These are phyloP conservation scores for Noctua pronuba DNA, from an alignment of 2,888 invertebrate species.

Conservation along the genomic window DNA sequence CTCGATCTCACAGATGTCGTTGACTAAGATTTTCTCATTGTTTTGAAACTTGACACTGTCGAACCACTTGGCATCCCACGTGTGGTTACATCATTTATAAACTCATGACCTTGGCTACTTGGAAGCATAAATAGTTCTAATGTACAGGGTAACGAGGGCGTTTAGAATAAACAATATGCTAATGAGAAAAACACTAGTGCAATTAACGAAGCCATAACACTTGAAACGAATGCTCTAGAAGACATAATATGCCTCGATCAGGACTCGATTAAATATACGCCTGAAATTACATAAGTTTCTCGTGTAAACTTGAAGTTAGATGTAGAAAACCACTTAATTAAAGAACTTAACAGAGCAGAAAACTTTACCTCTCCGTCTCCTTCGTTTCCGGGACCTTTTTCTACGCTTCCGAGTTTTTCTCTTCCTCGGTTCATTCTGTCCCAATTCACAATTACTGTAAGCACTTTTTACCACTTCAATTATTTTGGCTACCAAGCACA, in stretches of 20 bases:
- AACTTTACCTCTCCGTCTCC: slow-evolving; percentile 68
- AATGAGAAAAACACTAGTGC: slow-evolving; percentile 11
- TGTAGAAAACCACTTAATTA: slow-evolving; percentile 4
- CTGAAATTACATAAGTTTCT: slow-evolving; percentile 20
- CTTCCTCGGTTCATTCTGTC: slow-evolving; percentile 43
- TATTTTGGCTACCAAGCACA: slow-evolving; percentile 81
- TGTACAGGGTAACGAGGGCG: slow-evolving; percentile 35
- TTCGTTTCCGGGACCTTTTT: slow-evolving; percentile 68
- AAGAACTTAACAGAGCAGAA: slow-evolving; percentile 20
- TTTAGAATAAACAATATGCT: slow-evolving; percentile 41
- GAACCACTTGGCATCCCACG: slow-evolving; percentile 65
- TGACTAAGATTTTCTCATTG: slow-evolving; percentile 44
- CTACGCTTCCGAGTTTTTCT: slow-evolving; percentile 53
- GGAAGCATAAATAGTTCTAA: slow-evolving; percentile 53
- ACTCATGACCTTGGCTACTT: slow-evolving; percentile 68
- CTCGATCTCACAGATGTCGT: slow-evolving; percentile 69
- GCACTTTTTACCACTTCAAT: slow-evolving; percentile 76
- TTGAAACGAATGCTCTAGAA: neutral
- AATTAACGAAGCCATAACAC: slow-evolving; percentile 1
- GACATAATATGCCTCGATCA: neutral
- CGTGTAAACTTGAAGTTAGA: slow-evolving; percentile 17
- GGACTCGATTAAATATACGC: neutral
- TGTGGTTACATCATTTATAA: slow-evolving; percentile 70
- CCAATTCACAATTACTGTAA: slow-evolving; percentile 58
- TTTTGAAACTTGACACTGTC: slow-evolving; percentile 59